These are phyloP conservation scores for Styela clava DNA, from an alignment of 23 tunicate genomes.

Conservation along the genomic window DNA sequence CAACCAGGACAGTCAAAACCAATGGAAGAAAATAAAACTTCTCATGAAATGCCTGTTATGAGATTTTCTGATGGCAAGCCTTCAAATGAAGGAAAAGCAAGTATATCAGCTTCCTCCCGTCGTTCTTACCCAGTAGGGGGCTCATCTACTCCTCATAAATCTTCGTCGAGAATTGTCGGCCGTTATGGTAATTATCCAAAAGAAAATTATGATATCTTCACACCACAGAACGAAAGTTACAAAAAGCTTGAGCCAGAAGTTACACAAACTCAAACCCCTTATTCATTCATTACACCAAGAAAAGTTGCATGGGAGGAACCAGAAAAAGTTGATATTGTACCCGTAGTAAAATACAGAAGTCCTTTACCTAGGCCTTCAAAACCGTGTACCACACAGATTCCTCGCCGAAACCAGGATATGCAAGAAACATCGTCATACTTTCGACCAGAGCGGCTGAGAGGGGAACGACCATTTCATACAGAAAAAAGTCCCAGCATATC, in stretches of 20 bases:
- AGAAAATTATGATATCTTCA: background rate
- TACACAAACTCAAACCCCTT: conserved; percentile 1
- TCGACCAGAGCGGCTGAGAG: background rate
- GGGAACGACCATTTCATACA: background rate
- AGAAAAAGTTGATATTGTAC: background rate
- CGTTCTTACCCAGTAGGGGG: background rate
- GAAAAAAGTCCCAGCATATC: background rate
- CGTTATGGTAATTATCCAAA: background rate
- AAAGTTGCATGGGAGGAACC: conserved; percentile 17
- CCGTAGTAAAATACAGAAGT: background rate
- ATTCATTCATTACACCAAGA: conserved; percentile 28
- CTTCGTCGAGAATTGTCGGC: background rate
- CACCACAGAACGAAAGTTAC: conserved; percentile 2
- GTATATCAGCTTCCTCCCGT: background rate
- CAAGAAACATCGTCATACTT: conserved; percentile 2
- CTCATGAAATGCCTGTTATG: background rate
- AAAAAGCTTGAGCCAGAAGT: background rate
- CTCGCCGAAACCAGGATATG: background rate
- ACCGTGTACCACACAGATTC: background rate
- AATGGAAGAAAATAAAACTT: background rate
- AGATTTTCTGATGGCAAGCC: background rate
- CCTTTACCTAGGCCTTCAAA: background rate
- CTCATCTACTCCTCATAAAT: background rate
- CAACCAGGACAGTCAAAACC: background rate
- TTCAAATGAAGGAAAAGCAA: background rate